These are phyloP conservation scores for Aix galericulata DNA, from an alignment of 2,113 vertebrate genomes.

Conservation along the genomic window DNA sequence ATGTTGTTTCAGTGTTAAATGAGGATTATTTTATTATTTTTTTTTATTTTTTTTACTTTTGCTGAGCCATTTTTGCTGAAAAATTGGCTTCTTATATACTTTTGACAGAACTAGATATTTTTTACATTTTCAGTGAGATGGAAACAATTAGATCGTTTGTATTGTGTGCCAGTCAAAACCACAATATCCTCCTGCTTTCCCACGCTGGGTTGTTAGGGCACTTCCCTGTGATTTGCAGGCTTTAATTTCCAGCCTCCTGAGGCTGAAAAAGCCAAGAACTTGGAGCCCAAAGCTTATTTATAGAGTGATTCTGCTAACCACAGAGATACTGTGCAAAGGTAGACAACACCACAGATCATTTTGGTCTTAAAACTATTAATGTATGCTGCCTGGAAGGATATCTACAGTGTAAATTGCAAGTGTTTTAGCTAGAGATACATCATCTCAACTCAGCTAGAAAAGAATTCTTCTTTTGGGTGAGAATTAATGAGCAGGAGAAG, in stretches of 20 bases:
- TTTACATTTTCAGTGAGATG: background rate
- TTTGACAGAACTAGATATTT: background rate
- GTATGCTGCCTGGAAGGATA: background rate
- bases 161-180: background rate
- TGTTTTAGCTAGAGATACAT: background rate
- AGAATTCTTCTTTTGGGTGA: background rate
- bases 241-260: slow-evolving; percentile 31
- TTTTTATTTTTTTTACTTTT: background rate
- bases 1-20: background rate
- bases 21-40: background rate
- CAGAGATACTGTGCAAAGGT: background rate
- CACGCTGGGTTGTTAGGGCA: background rate
- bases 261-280: background rate
- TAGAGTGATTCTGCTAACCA: slow-evolving; percentile 1
- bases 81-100: background rate
- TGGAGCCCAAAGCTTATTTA: slow-evolving; percentile 16
- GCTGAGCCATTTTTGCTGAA: background rate
- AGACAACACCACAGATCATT: background rate
- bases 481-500: background rate
- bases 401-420: background rate
- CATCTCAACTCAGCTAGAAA: background rate
- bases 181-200: background rate
- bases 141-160: background rate
- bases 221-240: slow-evolving; percentile 15
- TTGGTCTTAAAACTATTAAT: background rate